These are phyloP conservation scores for Ellobius talpinus DNA, from an alignment of 2,113 vertebrate genomes.

Conservation along the genomic window DNA sequence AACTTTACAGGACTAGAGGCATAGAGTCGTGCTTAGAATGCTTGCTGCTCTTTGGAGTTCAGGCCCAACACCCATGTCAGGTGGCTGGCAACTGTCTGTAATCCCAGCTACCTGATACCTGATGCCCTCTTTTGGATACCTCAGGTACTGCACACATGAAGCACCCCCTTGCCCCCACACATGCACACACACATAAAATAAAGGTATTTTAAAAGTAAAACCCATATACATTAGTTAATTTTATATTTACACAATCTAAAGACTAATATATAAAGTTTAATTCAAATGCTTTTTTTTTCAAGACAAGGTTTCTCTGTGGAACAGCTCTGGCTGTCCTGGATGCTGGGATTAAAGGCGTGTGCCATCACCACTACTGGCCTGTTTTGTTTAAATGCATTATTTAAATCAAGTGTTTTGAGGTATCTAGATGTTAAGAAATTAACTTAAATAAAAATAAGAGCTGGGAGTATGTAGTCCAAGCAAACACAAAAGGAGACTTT, in stretches of 20 bases:
- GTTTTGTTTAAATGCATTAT: background rate
- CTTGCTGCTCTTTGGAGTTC: background rate
- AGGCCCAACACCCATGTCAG: background rate
- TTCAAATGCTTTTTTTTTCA: background rate
- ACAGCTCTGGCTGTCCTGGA: background rate
- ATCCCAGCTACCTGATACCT: background rate
- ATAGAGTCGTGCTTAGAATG: background rate
- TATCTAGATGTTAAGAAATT: background rate
- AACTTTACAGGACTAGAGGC: background rate
- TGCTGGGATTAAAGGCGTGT: background rate
- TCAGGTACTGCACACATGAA: background rate
- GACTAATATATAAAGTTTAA: background rate
- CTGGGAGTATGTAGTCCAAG: background rate
- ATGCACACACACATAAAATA: background rate
- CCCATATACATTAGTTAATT: background rate
- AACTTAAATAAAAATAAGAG: background rate
- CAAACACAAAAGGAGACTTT: background rate
- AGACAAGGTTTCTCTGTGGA: background rate
- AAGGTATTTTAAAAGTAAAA: background rate
- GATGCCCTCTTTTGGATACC: too few relatives aligned
- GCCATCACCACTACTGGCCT: background rate
- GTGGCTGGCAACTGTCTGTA: background rate
- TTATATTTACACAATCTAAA: background rate
- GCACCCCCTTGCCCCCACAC: accelerated
- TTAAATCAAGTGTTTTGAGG: background rate